phyloP scores from a whole-genome alignment of 2,888 invertebrate genomes.

The Pammene aurita region DNA sequence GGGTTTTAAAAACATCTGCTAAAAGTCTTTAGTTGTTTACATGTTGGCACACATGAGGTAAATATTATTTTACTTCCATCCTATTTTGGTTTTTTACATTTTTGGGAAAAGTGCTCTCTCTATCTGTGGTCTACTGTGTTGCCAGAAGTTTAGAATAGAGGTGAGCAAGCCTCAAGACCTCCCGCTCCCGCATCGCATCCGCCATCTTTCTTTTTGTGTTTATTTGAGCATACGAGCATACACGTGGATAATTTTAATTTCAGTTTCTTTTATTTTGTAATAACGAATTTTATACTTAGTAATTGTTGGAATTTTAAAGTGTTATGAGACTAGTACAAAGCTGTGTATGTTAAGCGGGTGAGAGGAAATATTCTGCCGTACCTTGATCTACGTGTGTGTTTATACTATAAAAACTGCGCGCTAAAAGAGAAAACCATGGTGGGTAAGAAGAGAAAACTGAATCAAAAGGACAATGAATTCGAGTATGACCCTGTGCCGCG shows the following conservation, averaged over 20 bases:
- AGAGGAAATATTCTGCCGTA: neutral
- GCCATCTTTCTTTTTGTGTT: conserved; percentile 22
- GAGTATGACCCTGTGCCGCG: conserved; percentile 91
- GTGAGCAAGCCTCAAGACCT: too few relatives aligned
- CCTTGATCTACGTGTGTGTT: neutral
- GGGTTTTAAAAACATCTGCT: too few relatives aligned
- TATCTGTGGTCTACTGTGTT: neutral
- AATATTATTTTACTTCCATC: neutral
- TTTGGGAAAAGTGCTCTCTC: neutral
- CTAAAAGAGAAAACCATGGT: conserved; percentile 49
- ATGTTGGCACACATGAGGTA: conserved; percentile 2
- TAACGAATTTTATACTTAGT: neutral
- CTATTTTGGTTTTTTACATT: too few relatives aligned
- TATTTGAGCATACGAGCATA: neutral
- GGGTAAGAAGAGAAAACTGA: conserved; percentile 78
- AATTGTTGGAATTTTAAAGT: neutral
- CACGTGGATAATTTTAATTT: conserved; percentile 20
- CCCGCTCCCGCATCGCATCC: too few relatives aligned
- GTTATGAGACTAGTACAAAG: neutral
- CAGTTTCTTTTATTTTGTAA: neutral
- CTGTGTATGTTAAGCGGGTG: neutral
- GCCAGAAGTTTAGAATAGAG: neutral
- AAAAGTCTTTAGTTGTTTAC: neutral
- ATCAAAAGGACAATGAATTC: conserved; percentile 85
- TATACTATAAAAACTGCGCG: conserved; percentile 11